Percentiles rank a stretch among this genome's conserved stretches.
Evolutionary conservation across 2,797 vertebrate species (phyloP).

Genomic region (Trematomus bernacchii): DNA sequence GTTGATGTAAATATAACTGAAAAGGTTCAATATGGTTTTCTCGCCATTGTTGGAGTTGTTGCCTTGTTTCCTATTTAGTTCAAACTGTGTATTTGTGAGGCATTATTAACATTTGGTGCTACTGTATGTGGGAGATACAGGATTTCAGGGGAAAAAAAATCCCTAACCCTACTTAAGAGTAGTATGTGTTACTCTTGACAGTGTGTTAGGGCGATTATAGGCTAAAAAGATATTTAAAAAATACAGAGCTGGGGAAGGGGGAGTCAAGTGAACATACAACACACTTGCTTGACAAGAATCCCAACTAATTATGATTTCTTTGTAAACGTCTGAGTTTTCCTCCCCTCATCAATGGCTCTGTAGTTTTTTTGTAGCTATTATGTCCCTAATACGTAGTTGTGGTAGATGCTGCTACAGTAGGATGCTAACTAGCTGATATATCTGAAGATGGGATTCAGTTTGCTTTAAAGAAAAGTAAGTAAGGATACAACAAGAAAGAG

Average conservation of each 20-base stretch:
- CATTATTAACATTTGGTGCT: conserved; percentile 2
- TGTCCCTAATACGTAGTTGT: too few relatives aligned
- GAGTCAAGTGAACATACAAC: too few relatives aligned
- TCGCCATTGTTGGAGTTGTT: conserved; percentile 37
- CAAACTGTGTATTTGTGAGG: conserved; percentile 5
- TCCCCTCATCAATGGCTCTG: too few relatives aligned
- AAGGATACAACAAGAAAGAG: not conserved
- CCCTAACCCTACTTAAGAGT: too few relatives aligned
- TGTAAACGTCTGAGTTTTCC: too few relatives aligned
- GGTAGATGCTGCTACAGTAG: conserved; percentile 2
- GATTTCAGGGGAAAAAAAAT: not conserved
- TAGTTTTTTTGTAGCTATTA: too few relatives aligned
- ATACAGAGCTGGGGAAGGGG: too few relatives aligned
- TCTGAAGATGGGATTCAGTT: not conserved
- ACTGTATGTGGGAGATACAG: not conserved
- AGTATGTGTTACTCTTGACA: not conserved
- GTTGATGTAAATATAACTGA: not conserved
- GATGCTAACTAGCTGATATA: not conserved
- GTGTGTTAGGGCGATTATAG: too few relatives aligned
- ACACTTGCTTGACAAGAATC: too few relatives aligned
- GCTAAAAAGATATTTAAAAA: too few relatives aligned
- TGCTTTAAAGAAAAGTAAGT: not conserved
- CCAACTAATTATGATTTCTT: too few relatives aligned
- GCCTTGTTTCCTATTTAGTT: conserved; percentile 60
- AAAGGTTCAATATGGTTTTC: not conserved